phyloP scores from a whole-genome alignment of 2,797 vertebrate genomes.

The Erethizon dorsatum region DNA sequence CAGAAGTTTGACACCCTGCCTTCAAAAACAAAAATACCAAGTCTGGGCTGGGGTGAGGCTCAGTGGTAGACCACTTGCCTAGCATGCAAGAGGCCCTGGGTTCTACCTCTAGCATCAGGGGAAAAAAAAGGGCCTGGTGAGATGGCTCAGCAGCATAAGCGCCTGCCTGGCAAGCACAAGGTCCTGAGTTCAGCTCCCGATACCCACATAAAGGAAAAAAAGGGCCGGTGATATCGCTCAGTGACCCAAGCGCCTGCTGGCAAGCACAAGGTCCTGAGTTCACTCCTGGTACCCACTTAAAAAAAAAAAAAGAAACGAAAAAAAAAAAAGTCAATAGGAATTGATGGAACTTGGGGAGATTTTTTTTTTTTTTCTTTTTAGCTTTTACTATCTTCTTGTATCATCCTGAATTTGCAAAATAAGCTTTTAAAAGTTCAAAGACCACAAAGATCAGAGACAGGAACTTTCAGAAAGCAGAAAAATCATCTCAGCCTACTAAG shows the following conservation, averaged over 20 bases:
- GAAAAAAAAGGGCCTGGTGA: too few species aligned
- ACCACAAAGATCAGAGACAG: slow-evolving; percentile 5
- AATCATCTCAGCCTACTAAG: not conserved
- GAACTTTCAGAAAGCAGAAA: slow-evolving; percentile 32
- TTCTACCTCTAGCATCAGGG: not conserved
- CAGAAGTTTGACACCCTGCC: not conserved
- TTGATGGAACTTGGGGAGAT: not conserved
- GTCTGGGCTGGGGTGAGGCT: not conserved
- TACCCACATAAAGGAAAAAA: too few species aligned
- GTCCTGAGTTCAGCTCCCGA: too few species aligned
- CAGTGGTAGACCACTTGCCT: not conserved
- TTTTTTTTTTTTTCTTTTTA: not conserved
- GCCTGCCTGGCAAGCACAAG: too few species aligned
- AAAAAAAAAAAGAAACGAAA: too few species aligned
- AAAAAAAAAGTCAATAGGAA: not conserved
- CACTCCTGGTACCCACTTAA: too few species aligned
- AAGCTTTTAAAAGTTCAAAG: slow-evolving; percentile 1
- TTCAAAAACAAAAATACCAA: not conserved
- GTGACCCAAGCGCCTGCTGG: too few species aligned
- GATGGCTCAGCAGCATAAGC: too few species aligned
- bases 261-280: too few species aligned
- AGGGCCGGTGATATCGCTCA: too few species aligned
- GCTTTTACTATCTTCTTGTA: not conserved
- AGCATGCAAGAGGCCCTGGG: not conserved
- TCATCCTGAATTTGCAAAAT: not conserved